Conservation (phyloP, 2,113 vertebrate species). For the Pongo pygmaeus region DNA sequence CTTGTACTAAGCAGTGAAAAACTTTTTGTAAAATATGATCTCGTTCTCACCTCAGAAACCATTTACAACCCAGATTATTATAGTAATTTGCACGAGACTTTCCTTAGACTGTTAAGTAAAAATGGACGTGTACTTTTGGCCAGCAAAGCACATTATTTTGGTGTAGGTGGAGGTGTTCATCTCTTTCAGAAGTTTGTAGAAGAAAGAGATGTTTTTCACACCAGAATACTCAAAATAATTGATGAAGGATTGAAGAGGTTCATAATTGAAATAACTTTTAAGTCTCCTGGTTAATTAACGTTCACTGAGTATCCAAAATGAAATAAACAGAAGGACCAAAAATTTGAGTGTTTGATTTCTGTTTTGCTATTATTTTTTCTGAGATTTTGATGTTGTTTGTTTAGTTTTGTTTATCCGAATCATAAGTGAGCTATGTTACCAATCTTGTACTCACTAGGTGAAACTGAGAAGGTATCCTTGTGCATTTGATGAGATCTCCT, state of each 20-base stretch:
- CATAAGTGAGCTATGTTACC: background rate
- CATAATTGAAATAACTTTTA: constrained; percentile 90
- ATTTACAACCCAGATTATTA: constrained; percentile 95
- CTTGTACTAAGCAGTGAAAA: constrained; percentile 83
- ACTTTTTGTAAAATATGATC: constrained; percentile 87
- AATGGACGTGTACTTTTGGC: constrained; percentile 90
- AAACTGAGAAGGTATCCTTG: background rate
- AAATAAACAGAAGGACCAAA: constrained; percentile 57
- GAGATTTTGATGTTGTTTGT: background rate
- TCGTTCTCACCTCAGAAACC: constrained; percentile 96
- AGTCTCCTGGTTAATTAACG: constrained; percentile 74
- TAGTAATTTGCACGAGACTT: constrained; percentile 86
- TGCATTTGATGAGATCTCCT: background rate
- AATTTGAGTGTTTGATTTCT: background rate
- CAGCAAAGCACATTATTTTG: constrained; percentile 96
- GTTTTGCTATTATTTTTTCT: background rate
- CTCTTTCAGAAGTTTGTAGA: constrained; percentile 91
- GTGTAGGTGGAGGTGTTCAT: constrained; percentile 92
- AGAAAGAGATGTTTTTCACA: constrained; percentile 86
- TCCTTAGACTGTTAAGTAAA: constrained; percentile 86
- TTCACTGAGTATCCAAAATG: background rate
- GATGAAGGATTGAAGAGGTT: constrained; percentile 92
- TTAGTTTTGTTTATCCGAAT: background rate
- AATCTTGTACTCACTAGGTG: background rate
- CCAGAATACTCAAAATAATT: constrained; percentile 84